Evolutionary conservation across 2,797 vertebrate species (phyloP).

Genomic region (Lutjanus campechanus): DNA sequence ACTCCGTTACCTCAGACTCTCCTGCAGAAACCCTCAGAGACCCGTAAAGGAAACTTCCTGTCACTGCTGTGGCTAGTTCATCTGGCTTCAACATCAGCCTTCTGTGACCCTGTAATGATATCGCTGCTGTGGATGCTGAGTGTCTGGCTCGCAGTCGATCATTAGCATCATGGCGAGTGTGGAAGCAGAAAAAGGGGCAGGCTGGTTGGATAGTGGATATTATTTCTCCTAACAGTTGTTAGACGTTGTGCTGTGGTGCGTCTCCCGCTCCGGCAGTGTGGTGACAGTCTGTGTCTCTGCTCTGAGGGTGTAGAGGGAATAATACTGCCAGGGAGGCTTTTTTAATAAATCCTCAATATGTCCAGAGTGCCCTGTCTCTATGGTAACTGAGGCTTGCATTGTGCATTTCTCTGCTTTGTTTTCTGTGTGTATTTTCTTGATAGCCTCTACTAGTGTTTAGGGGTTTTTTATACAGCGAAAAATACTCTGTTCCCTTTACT

Average conservation of each 20-base stretch:
- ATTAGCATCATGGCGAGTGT: slow-evolving; percentile 47
- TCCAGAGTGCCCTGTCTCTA: slow-evolving; percentile 83
- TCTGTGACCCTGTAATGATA: slow-evolving; percentile 25
- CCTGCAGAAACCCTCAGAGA: slow-evolving; percentile 19
- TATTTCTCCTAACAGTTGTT: slow-evolving; percentile 28
- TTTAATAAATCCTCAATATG: slow-evolving; percentile 81
- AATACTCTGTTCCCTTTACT: background rate
- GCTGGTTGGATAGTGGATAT: background rate
- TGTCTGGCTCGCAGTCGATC: slow-evolving; percentile 20
- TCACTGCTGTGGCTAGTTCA: slow-evolving; percentile 23
- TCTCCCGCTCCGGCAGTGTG: slow-evolving; percentile 49
- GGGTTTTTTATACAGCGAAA: slow-evolving; percentile 1
- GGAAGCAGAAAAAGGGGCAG: slow-evolving; percentile 1
- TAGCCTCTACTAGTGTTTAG: background rate
- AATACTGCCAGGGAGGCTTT: slow-evolving; percentile 71
- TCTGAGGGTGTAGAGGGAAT: slow-evolving; percentile 59
- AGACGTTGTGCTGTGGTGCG: slow-evolving; percentile 19
- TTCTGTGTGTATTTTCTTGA: slow-evolving; percentile 53
- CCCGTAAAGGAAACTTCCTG: slow-evolving; percentile 26
- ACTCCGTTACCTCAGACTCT: slow-evolving; percentile 19
- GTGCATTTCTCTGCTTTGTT: slow-evolving; percentile 64
- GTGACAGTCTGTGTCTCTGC: slow-evolving; percentile 63
- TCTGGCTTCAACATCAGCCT: slow-evolving; percentile 1
- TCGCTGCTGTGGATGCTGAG: slow-evolving; percentile 32
- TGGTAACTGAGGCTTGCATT: slow-evolving; percentile 79